These are phyloP conservation scores for Agrochola litura DNA, from an alignment of 2,888 invertebrate genomes.

Conservation along the genomic window DNA sequence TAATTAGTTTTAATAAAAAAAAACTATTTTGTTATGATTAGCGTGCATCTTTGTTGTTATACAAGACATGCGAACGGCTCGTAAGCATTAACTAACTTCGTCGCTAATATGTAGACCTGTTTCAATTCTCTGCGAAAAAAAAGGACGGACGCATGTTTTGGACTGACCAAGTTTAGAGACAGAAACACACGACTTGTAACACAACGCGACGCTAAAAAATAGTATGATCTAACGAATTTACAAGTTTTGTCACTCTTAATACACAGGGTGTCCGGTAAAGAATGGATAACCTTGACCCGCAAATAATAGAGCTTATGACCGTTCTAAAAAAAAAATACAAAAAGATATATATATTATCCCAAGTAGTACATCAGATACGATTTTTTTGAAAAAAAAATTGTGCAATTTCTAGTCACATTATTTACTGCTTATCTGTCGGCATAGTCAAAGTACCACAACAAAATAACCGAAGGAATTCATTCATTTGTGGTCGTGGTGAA, in stretches of 20 bases:
- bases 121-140: not conserved
- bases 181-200: not conserved
- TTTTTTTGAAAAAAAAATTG: too few species aligned
- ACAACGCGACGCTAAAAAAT: not conserved
- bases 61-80: constrained; percentile 26
- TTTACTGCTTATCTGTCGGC: too few species aligned
- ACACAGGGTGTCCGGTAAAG: too few species aligned
- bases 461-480: too few species aligned
- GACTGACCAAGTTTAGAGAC: not conserved
- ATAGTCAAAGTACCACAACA: too few species aligned
- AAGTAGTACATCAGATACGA: too few species aligned
- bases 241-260: not conserved
- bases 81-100: constrained; percentile 19
- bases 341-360: too few species aligned
- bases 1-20: not conserved
- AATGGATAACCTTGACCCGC: too few species aligned
- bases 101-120: not conserved
- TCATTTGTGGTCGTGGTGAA: too few species aligned
- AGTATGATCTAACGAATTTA: not conserved
- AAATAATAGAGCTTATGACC: too few species aligned
- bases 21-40: constrained; percentile 4
- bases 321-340: too few species aligned
- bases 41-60: constrained; percentile 2
- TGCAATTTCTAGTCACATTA: too few species aligned
- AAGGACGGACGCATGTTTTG: not conserved